Evolutionary conservation across 2,888 invertebrate genomes (phyloP).

Genomic region (Drosophila antonietae): DNA sequence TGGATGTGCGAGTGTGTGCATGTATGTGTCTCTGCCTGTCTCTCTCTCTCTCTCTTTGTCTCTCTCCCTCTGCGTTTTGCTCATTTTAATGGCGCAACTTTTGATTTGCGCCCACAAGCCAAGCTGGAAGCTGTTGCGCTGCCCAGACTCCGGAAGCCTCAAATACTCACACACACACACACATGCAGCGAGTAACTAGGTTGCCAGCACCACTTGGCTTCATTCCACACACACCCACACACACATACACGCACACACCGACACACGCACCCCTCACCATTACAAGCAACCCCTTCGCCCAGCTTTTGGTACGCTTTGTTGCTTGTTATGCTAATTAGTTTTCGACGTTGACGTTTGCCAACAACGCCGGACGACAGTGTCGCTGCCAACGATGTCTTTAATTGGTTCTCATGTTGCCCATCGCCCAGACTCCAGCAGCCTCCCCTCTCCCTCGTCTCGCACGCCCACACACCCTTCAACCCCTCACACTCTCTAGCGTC

Average conservation of each 20-base stretch:
- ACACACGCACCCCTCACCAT: constrained; percentile 9
- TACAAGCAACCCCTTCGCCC: constrained; percentile 17
- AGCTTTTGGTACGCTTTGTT: constrained; percentile 57
- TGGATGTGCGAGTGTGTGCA: constrained; percentile 26
- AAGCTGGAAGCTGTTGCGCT: constrained; percentile 12
- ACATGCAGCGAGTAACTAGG: constrained; percentile 34
- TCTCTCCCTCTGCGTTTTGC: constrained; percentile 14
- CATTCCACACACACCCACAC: constrained; percentile 16
- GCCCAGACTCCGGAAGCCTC: constrained; percentile 41
- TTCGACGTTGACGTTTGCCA: constrained; percentile 82
- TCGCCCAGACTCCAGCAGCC: constrained; percentile 23
- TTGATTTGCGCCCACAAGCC: constrained; percentile 59
- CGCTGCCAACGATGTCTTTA: constrained; percentile 78
- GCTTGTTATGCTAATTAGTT: constrained; percentile 83
- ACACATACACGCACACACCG: constrained; percentile 13
- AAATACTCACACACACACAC: constrained; percentile 11
- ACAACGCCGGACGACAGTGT: constrained; percentile 59
- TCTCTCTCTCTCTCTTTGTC: too few relatives aligned
- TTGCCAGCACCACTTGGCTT: constrained; percentile 36
- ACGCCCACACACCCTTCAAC: neutral
- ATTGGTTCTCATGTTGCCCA: constrained; percentile 82
- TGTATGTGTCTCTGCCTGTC: neutral
- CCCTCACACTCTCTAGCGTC: neutral
- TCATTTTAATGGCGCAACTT: constrained; percentile 69
- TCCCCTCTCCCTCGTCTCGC: neutral